Evolutionary conservation across 1,140 invertebrate genomes (phyloP), one percentile per base, ranked within the genome.

Genomic region (Epicauta chinensis): DNA sequence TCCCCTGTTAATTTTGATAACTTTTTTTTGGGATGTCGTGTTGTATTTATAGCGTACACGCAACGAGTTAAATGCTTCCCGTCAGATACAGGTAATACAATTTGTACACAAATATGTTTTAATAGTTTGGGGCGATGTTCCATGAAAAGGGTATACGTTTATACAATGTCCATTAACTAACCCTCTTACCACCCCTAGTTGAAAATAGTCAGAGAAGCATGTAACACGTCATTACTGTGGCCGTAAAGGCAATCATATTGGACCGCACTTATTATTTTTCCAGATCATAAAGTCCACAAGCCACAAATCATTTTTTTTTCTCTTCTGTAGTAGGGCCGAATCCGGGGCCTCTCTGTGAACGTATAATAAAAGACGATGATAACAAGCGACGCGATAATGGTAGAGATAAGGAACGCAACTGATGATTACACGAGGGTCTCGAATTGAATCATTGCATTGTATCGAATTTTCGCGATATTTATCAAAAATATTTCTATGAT

Each of bases 261-360:
- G 59, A 55, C 56, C 53, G 53, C 53, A 58, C 59, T 60, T 60
- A 60, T 61, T 61, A 61, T 61, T 61, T 61, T 61, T 61, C 59
- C 59, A 58, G 56, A 58, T 61, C 59, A 61, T 61, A 61, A 61
- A 61, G 34, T 54, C 50, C 47, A 30, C 32, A 16, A 45, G 46
- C 46, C 51, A 58, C 59, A 61, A 61, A 61, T 61, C 59, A 61
- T 55, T 51, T 53, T 53, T 58, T 52, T 41, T 45, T 32, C 16
- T 38, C 53, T 34, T 23, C 17, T 23, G 3, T 23, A 3, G 7
- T 23, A 23, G 7, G 17, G 7, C 17, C 17, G 7, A 23, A 23
- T 23, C 17, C 17, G 7, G n/a, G n/a, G 17, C 17, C 17, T 3
- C 17, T 23, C 0, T n/a, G n/a, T n/a, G n/a, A n/a, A n/a, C 45